These are phyloP conservation scores for Acrocephalus scirpaceus DNA, from an alignment of 2,797 vertebrate genomes.

Conservation along the genomic window DNA sequence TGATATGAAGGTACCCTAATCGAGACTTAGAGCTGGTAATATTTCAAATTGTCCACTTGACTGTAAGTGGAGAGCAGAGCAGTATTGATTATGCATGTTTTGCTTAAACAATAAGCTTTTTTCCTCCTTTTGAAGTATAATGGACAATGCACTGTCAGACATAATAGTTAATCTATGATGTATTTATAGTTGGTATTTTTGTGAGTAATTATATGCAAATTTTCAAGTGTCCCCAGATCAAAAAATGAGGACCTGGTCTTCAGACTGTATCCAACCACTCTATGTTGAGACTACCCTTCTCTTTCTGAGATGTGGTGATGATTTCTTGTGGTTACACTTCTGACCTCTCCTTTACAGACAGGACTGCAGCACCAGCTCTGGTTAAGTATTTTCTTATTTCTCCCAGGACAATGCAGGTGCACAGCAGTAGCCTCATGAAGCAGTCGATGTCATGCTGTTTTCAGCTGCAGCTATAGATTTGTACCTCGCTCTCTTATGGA, in stretches of 20 bases:
- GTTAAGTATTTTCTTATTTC: background rate
- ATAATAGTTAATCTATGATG: background rate
- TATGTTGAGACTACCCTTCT: background rate
- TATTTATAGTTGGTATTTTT: background rate
- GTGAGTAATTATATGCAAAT: background rate
- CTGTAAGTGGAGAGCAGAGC: background rate
- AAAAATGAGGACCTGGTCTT: background rate
- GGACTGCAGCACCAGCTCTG: background rate
- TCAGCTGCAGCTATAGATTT: background rate
- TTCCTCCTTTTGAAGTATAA: background rate
- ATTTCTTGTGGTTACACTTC: background rate
- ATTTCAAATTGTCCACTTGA: background rate
- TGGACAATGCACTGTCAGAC: background rate
- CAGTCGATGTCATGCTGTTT: background rate
- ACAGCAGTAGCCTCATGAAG: background rate
- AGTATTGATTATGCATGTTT: background rate
- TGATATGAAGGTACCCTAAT: constrained; percentile 86
- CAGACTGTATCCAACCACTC: background rate
- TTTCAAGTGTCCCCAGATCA: background rate
- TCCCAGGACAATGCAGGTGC: background rate
- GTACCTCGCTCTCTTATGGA: background rate
- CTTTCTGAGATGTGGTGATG: background rate
- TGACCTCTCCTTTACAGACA: background rate
- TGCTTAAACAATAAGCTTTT: background rate
- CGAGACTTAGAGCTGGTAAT: background rate